phyloP scores from a whole-genome alignment of 35 echinoderm and acorn worm genomes.

The Stichopus chloronotus region DNA sequence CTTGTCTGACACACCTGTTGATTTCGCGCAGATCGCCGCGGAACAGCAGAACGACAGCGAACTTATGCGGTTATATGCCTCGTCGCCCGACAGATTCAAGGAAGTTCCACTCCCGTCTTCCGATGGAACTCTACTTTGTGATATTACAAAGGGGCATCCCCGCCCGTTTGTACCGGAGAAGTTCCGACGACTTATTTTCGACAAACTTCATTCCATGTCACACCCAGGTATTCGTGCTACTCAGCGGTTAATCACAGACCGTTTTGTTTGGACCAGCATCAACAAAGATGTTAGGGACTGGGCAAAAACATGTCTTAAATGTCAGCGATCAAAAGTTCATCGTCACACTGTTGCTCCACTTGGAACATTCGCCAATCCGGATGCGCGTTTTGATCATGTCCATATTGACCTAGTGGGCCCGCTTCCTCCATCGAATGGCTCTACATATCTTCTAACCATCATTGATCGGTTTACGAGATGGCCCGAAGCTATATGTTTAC shows the following conservation, averaged over 20 bases:
- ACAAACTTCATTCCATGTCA: conserved; percentile 48
- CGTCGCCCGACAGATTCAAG: background rate
- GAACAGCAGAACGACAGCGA: background rate
- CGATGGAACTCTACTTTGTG: conserved; percentile 13
- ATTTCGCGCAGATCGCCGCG: background rate
- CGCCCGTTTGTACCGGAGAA: background rate
- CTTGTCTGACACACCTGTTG: conserved; percentile 14
- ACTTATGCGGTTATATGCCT: background rate
- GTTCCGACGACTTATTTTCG: conserved; percentile 10
- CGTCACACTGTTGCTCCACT: background rate
- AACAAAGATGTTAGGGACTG: conserved; percentile 24
- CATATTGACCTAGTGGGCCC: no score
- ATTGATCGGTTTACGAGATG: no score
- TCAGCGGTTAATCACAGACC: conserved; percentile 2
- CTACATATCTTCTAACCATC: conserved; percentile 54
- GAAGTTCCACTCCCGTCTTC: background rate
- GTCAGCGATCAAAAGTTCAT: conserved; percentile 29
- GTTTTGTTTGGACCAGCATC: no score
- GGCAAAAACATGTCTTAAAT: conserved; percentile 3
- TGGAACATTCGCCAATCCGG: conserved; percentile 10
- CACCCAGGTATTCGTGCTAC: conserved; percentile 72
- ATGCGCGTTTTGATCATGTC: conserved; percentile 9
- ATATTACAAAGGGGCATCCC: conserved; percentile 28
- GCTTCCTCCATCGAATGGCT: conserved; percentile 50
- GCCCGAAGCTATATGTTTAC: conserved; percentile 41